Conservation (phyloP, 2,888 invertebrate species). For the Athalia circularis region DNA sequence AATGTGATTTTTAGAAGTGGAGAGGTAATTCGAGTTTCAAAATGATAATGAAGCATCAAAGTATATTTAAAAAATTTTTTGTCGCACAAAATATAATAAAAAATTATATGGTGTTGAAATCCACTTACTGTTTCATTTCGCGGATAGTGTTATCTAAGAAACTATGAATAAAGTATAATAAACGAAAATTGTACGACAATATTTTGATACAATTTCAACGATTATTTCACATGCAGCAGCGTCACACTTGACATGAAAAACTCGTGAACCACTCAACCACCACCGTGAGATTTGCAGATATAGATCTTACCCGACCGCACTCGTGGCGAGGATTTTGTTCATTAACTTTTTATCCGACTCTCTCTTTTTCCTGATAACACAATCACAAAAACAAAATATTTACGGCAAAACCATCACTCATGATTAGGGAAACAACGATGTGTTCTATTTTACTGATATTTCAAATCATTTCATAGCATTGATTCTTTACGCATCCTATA, state of each 20-base stretch:
- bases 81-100: background rate
- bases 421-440: conserved; percentile 7
- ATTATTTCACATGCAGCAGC: conserved; percentile 24
- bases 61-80: too few relatives aligned
- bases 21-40: background rate
- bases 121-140: background rate
- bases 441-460: conserved; percentile 14
- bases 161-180: background rate
- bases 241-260: conserved; percentile 19
- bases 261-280: conserved; percentile 53
- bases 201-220: conserved; percentile 13
- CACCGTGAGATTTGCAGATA: conserved; percentile 62
- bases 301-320: conserved; percentile 70
- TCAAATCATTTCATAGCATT: conserved; percentile 22
- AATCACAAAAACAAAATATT: conserved; percentile 65
- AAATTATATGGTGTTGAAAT: background rate
- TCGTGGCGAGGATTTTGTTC: conserved; percentile 70
- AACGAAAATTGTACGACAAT: conserved; percentile 19
- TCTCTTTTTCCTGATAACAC: conserved; percentile 73
- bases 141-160: background rate
- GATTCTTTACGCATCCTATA: too few relatives aligned
- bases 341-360: conserved; percentile 61
- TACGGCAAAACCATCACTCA: conserved; percentile 31
- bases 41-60: too few relatives aligned
- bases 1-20: background rate